Conservation (phyloP, 2,888 invertebrate species). For the Empis stercorea region DNA sequence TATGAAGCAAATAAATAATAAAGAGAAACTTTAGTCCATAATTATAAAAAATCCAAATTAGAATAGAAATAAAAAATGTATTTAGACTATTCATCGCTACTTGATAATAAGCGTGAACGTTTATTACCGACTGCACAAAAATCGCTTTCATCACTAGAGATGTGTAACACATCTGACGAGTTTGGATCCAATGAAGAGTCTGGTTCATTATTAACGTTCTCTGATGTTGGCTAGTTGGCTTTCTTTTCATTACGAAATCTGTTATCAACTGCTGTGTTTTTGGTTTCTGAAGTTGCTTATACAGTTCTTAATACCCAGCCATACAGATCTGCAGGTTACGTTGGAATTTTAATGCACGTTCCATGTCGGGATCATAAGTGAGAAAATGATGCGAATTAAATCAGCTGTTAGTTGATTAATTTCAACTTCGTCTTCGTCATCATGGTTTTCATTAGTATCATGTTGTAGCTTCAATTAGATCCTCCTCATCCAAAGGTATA, state of each 20-base stretch:
- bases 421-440: slow-evolving; percentile 2
- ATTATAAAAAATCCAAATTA: too few relatives aligned
- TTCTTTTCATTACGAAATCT: neutral
- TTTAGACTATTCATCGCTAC: too few relatives aligned
- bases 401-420: slow-evolving; percentile 6
- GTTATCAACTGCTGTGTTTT: neutral
- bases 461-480: slow-evolving; percentile 8
- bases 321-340: neutral
- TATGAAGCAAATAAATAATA: too few relatives aligned
- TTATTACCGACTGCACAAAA: too few relatives aligned
- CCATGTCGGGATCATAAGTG: neutral
- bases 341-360: slow-evolving; percentile 1
- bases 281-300: neutral
- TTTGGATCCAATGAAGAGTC: neutral
- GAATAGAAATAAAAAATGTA: too few relatives aligned
- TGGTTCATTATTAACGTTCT: neutral
- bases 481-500: slow-evolving; percentile 17
- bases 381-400: slow-evolving; percentile 5
- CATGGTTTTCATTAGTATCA: slow-evolving; percentile 2
- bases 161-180: neutral
- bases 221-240: neutral
- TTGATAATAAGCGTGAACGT: too few relatives aligned
- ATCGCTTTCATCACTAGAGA: neutral
- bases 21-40: too few relatives aligned
- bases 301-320: neutral